Evolutionary conservation across 1,140 invertebrate genomes (phyloP), one percentile per base, ranked within the genome.

Genomic region (Eurosta solidaginis): DNA sequence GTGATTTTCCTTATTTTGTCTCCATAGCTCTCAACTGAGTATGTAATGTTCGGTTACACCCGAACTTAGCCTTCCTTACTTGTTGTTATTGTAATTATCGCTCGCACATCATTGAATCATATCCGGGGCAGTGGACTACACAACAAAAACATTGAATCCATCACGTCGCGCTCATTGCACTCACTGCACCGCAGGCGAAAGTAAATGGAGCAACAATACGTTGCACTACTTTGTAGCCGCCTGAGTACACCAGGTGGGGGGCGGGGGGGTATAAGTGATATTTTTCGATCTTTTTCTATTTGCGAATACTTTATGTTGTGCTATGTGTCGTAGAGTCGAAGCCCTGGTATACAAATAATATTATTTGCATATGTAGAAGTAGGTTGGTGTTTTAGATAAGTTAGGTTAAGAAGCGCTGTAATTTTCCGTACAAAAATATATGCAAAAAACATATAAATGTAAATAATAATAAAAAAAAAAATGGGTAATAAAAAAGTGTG

Each of bases 351-450:
- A n/a, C n/a, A n/a, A n/a, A n/a, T n/a, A n/a, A n/a, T n/a, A n/a
- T n/a, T 54, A 54, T 54, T 54, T 54, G 50, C 50, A 54, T 27
- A 54, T 54, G 50, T 27, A 20, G 59, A 42, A 68, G 33, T 68
- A 68, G 59, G 59, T 68, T 63, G 54, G 2, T 52, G 0, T 17
- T 49, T 17, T 49, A 4, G 47, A 17, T 49, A 49, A 49, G 59
- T 4, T 40, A 40, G 59, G 29, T 68, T 68, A n/a, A 20, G 33
- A 36, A 17, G 59, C 17, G 59, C 17, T 68, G 33, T 40, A 68
- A 68, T 40, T 68, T 68, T 68, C 59, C 59, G 59, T 68, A 40
- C n/a, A n/a, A n/a, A n/a, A n/a, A n/a, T n/a, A n/a, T n/a, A n/a
- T n/a, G n/a, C n/a, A n/a, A 68, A 68, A 17, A 68, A 68, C 36